Evolutionary conservation across 2,888 invertebrate species (phyloP).

Genomic region (Drosophila emarginata): DNA sequence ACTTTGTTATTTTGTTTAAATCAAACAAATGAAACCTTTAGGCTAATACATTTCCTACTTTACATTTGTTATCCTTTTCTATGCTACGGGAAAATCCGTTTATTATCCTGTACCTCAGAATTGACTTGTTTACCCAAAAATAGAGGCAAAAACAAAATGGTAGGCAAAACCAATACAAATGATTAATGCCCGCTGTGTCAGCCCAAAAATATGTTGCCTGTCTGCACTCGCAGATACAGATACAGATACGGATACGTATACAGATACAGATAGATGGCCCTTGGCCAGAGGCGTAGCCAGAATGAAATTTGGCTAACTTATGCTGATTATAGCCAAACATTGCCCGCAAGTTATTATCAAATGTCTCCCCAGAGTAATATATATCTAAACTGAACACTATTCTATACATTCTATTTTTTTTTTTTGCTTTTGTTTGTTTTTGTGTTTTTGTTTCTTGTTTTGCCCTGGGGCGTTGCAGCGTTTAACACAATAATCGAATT

Average conservation of each 20-base stretch:
- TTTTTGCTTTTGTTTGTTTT: conserved; percentile 8
- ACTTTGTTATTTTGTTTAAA: background rate
- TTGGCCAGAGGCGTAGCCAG: conserved; percentile 34
- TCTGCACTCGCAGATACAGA: conserved; percentile 45
- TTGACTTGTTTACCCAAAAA: conserved; percentile 63
- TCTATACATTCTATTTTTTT: background rate
- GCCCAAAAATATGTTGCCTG: conserved; percentile 65
- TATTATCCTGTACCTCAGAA: conserved; percentile 41
- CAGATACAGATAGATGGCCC: conserved; percentile 40
- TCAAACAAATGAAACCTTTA: background rate
- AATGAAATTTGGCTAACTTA: conserved; percentile 65
- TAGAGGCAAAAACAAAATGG: conserved; percentile 27
- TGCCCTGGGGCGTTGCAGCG: conserved; percentile 47
- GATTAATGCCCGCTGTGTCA: conserved; percentile 70
- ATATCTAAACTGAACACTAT: conserved; percentile 45
- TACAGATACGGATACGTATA: conserved; percentile 43
- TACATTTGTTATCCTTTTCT: background rate
- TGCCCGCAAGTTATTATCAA: conserved; percentile 74
- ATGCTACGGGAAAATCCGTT: conserved; percentile 33
- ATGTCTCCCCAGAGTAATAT: conserved; percentile 72
- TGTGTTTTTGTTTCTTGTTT: conserved; percentile 1
- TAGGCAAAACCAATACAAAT: conserved; percentile 52
- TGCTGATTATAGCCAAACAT: conserved; percentile 71
- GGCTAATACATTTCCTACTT: background rate
- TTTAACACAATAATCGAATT: conserved; percentile 72